Evolutionary conservation across 2,797 vertebrate genomes (phyloP).

Genomic region (Poecile montanus): DNA sequence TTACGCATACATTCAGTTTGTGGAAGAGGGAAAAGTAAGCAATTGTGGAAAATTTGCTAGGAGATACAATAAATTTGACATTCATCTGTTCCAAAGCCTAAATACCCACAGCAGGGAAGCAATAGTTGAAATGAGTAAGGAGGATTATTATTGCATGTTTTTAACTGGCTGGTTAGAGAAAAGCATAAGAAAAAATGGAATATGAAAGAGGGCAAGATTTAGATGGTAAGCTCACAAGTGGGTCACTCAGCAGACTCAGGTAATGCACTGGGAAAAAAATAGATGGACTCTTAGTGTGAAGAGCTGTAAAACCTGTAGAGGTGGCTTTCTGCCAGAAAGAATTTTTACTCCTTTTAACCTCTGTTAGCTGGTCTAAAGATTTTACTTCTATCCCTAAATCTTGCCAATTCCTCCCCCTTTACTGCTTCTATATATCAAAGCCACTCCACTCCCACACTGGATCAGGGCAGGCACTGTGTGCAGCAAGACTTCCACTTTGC

Average conservation of each 20-base stretch:
- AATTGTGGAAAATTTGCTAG: background rate
- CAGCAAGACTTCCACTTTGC: background rate
- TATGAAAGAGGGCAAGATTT: background rate
- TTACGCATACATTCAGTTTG: background rate
- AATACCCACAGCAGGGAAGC: background rate
- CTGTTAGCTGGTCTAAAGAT: background rate
- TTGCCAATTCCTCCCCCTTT: background rate
- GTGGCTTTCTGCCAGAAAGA: background rate
- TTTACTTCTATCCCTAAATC: background rate
- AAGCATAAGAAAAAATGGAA: background rate
- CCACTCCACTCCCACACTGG: background rate
- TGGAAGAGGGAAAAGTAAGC: background rate
- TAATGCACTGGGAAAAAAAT: background rate
- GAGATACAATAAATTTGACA: background rate
- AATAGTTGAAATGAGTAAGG: background rate
- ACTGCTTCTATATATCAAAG: background rate
- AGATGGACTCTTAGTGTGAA: background rate
- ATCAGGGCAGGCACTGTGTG: accelerated
- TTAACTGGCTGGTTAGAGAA: background rate
- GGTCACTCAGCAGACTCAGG: background rate
- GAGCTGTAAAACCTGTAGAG: background rate
- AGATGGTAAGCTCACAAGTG: background rate
- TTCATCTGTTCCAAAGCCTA: background rate
- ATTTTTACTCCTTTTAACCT: background rate
- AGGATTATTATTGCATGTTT: background rate